Conservation (phyloP, 1,140 invertebrate species). For the Ceratosolen solmsi region DNA sequence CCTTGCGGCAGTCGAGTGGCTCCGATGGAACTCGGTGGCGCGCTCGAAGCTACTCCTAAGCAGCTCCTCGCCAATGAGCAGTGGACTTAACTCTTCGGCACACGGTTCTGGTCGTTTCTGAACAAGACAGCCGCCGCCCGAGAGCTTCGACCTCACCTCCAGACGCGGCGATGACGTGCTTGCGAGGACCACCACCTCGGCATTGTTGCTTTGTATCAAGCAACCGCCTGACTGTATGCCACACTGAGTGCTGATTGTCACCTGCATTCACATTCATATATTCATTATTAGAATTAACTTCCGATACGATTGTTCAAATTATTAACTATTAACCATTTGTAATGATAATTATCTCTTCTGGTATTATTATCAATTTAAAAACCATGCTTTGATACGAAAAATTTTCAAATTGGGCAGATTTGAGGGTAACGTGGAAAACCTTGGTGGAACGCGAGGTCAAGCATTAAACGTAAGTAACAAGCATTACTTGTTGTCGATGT, state of each 20-base stretch:
- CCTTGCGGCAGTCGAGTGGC: slow-evolving; percentile 43
- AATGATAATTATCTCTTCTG: no score
- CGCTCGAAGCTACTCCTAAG: slow-evolving; percentile 44
- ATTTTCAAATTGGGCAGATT: no score
- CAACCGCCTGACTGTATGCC: slow-evolving; percentile 63
- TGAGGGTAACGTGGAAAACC: no score
- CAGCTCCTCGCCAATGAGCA: slow-evolving; percentile 46
- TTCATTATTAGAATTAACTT: no score
- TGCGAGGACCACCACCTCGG: slow-evolving; percentile 52
- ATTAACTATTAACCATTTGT: no score
- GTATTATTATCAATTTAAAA: no score
- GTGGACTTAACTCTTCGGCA: background rate
- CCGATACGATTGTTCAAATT: no score
- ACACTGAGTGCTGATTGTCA: slow-evolving; percentile 47
- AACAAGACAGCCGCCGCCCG: slow-evolving; percentile 57
- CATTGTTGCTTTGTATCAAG: slow-evolving; percentile 60
- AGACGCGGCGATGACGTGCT: slow-evolving; percentile 52
- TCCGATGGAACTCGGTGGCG: slow-evolving; percentile 35
- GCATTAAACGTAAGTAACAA: background rate
- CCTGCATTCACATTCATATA: slow-evolving; percentile 1
- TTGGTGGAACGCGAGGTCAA: background rate
- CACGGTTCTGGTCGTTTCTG: slow-evolving; percentile 52
- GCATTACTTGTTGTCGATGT: slow-evolving; percentile 49
- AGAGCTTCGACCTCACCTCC: slow-evolving; percentile 63
- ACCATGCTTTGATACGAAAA: no score